phyloP scores from a whole-genome alignment of 2,797 vertebrate genomes.

The Yasuhikotakia modesta region DNA sequence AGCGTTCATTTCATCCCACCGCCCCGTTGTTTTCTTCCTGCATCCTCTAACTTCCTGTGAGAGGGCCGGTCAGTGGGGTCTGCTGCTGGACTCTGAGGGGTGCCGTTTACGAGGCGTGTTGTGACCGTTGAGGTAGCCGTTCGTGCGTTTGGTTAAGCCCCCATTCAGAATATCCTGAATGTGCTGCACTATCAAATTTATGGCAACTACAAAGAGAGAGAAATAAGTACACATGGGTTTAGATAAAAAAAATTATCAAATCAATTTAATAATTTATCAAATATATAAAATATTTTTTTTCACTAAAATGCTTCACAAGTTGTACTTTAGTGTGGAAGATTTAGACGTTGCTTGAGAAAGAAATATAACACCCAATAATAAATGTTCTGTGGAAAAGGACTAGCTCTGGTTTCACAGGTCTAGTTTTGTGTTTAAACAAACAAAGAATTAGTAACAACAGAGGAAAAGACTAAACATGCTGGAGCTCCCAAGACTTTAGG shows the following conservation, averaged over 20 bases:
- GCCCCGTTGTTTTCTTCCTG: slow-evolving; percentile 13
- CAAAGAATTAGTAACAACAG: not conserved
- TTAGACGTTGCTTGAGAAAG: not conserved
- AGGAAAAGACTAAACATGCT: slow-evolving; percentile 5
- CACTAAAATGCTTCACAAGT: too few species aligned
- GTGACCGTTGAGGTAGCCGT: slow-evolving; percentile 80
- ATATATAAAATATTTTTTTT: too few species aligned
- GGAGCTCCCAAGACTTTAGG: slow-evolving; percentile 5
- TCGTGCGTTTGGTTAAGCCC: slow-evolving; percentile 85
- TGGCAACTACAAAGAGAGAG: slow-evolving; percentile 82
- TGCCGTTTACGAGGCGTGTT: slow-evolving; percentile 77
- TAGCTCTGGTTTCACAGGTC: not conserved
- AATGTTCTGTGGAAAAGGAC: not conserved
- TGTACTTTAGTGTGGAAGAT: too few species aligned
- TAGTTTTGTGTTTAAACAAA: not conserved
- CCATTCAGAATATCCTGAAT: slow-evolving; percentile 95
- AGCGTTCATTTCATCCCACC: slow-evolving; percentile 8
- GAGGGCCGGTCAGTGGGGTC: slow-evolving; percentile 81
- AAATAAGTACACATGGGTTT: not conserved
- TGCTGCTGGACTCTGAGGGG: slow-evolving; percentile 86
- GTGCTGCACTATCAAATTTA: slow-evolving; percentile 96
- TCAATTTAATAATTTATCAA: not conserved
- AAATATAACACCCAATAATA: not conserved
- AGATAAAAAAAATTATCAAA: not conserved
- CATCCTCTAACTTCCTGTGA: slow-evolving; percentile 7